Conservation (phyloP, 1,140 invertebrate species). For the Condylostylus longicornis region DNA sequence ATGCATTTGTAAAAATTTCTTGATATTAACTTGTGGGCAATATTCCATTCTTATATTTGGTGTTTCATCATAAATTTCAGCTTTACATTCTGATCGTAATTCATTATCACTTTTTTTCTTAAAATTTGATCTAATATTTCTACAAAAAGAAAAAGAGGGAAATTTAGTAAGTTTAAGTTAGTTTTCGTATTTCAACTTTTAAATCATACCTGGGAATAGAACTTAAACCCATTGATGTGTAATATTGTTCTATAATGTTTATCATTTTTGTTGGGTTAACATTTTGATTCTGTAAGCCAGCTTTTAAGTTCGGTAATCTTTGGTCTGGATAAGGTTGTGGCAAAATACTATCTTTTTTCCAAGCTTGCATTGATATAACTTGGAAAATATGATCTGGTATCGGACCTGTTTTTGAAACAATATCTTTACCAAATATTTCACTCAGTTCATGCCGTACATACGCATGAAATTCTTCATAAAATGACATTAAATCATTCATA, state of each 20-base stretch:
- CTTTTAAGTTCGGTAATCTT: not conserved
- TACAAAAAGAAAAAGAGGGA: no score
- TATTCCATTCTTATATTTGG: constrained; percentile 1
- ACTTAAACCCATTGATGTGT: constrained; percentile 2
- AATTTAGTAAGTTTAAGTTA: not conserved
- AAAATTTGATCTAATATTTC: not conserved
- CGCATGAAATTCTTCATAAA: constrained; percentile 42
- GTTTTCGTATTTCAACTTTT: not conserved
- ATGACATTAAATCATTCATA: constrained; percentile 35
- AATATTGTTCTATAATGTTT: not conserved
- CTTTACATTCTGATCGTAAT: no score
- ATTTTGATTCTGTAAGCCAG: not conserved
- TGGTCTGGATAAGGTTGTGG: not conserved
- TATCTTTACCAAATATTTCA: constrained; percentile 22
- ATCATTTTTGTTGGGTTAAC: not conserved
- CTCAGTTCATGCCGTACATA: constrained; percentile 38
- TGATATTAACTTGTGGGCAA: not conserved
- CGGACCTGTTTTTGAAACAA: constrained; percentile 8
- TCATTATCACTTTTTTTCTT: not conserved
- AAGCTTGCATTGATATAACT: constrained; percentile 58
- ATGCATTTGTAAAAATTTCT: constrained; percentile 3
- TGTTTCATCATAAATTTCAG: not conserved
- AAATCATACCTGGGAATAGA: not conserved
- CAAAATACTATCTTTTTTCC: constrained; percentile 27
- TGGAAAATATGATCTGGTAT: constrained; percentile 17